Base-by-base conservation (phyloP, 1,140 invertebrate species). In the Melitaea cinxia region DNA sequence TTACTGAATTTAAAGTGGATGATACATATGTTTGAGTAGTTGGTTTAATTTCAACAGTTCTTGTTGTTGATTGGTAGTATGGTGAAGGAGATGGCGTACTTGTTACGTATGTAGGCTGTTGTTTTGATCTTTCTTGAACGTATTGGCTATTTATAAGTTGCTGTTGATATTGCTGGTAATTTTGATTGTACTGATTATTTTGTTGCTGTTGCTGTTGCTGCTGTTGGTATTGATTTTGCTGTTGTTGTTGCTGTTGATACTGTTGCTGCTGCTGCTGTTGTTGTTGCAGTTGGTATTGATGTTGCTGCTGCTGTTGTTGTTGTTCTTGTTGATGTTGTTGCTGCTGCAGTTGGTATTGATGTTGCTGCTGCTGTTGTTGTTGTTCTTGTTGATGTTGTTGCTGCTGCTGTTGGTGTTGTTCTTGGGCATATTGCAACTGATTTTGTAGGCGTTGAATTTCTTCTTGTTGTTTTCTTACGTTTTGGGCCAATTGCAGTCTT, bases 381-480 rank as follows among this genome's bases (percentile, higher is more conserved):
- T 65, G 67, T n/a, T 54, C 35, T 19, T 81, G 74, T 61, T 82
- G 78, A 53, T 81, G 72, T 10, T 80, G 71, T 55, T 72, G 58
- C 55, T 66, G 65, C 30, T 91, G 77, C 56, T 83, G 70, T 17
- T 55, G 35, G 52, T 75, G 70, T 62, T 69, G 68, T 33, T 92
- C 75, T 58, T 84, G 72, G 26, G 76, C 85, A 68, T 74, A 82
- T 56, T 80, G 75, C 69, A 84, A 62, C 78, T 89, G 91, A 53
- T 70, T 73, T 82, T 83, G 91, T 47, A 91, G 73, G 24, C 80
- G 73, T 75, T 90, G 82, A 61, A 88, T 88, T 77, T 91, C 86
- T 78, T 91, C 85, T 76, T 88, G 88, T 78, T 89, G 84, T 59
- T 82, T 85, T 68, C 89, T 83, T 14, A 87, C 83, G 62, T 90